Evolutionary conservation across 2,888 invertebrate genomes (phyloP).

Genomic region (Rosalia funebris): DNA sequence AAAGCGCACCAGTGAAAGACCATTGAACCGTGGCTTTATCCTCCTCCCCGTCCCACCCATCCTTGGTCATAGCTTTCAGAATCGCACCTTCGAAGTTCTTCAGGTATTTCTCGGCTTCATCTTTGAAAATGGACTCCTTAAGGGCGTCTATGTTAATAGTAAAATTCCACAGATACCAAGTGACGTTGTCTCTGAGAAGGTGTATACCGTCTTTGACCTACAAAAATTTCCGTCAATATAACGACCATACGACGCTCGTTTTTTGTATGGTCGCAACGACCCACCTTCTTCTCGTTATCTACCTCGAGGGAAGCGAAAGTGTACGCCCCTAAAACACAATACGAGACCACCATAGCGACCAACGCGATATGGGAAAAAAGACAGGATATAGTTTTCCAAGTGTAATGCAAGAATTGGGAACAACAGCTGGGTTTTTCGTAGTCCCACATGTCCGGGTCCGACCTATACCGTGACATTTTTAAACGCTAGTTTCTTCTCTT

Average conservation of each 20-base stretch:
- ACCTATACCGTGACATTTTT: slow-evolving; percentile 56
- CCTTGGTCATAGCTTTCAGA: slow-evolving; percentile 83
- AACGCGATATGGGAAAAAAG: slow-evolving; percentile 89
- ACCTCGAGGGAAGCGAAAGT: slow-evolving; percentile 83
- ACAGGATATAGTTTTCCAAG: slow-evolving; percentile 85
- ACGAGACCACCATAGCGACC: slow-evolving; percentile 87
- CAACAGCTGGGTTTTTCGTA: slow-evolving; percentile 62
- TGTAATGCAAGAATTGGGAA: slow-evolving; percentile 72
- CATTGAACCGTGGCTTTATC: slow-evolving; percentile 72
- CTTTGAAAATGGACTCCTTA: slow-evolving; percentile 85
- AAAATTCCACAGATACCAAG: slow-evolving; percentile 81
- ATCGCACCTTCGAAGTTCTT: slow-evolving; percentile 76
- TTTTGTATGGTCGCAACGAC: no score
- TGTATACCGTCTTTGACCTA: slow-evolving; percentile 83
- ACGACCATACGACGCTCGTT: no score
- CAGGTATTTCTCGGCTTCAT: slow-evolving; percentile 70
- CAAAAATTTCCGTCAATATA: no score
- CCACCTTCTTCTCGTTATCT: slow-evolving; percentile 78
- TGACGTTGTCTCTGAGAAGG: slow-evolving; percentile 77
- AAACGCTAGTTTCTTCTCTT: neutral
- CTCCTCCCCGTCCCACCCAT: slow-evolving; percentile 88
- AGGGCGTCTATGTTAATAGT: slow-evolving; percentile 73
- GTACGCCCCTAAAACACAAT: slow-evolving; percentile 88
- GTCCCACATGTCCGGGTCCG: slow-evolving; percentile 57
- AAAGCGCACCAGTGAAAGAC: slow-evolving; percentile 89